These are phyloP conservation scores for Caenorhabditis inopinata DNA, from an alignment of 1,140 invertebrate genomes.

Conservation along the genomic window DNA sequence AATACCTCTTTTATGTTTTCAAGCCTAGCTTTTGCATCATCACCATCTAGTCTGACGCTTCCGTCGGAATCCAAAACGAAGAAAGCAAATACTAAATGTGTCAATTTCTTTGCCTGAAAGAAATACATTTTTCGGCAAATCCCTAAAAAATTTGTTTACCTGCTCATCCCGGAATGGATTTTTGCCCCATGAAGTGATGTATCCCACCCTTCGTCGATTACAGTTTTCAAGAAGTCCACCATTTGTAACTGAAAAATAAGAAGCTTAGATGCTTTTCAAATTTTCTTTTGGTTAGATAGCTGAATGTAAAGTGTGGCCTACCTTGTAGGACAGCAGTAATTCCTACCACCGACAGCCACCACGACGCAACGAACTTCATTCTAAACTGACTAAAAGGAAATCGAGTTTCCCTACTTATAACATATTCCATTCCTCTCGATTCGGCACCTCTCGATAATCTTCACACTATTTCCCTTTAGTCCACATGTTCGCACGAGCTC, in stretches of 20 bases:
- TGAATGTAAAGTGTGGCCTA: not conserved
- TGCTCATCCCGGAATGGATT: conserved; percentile 51
- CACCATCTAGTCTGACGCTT: conserved; percentile 43
- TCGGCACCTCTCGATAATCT: not conserved
- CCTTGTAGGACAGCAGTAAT: conserved; percentile 17
- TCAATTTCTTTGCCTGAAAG: conserved; percentile 54
- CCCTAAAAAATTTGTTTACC: not conserved
- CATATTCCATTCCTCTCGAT: too few relatives aligned
- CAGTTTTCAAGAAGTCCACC: conserved; percentile 2
- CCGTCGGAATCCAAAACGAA: conserved; percentile 55
- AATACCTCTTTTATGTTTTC: conserved; percentile 43
- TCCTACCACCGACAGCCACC: not conserved
- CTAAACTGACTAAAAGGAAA: not conserved
- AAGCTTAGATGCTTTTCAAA: too few relatives aligned
- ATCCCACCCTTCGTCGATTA: conserved; percentile 52
- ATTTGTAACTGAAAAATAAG: not conserved
- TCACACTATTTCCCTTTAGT: not conserved
- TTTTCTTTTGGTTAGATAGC: too few relatives aligned
- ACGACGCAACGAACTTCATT: not conserved
- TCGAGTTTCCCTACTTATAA: not conserved
- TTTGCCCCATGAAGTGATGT: conserved; percentile 61
- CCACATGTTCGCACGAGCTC: not conserved
- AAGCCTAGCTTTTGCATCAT: conserved; percentile 41
- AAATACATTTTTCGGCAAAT: not conserved
- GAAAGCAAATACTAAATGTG: conserved; percentile 61